Base-by-base conservation (phyloP, 2,888 invertebrate genomes). In the Scaptomyza reducta region DNA sequence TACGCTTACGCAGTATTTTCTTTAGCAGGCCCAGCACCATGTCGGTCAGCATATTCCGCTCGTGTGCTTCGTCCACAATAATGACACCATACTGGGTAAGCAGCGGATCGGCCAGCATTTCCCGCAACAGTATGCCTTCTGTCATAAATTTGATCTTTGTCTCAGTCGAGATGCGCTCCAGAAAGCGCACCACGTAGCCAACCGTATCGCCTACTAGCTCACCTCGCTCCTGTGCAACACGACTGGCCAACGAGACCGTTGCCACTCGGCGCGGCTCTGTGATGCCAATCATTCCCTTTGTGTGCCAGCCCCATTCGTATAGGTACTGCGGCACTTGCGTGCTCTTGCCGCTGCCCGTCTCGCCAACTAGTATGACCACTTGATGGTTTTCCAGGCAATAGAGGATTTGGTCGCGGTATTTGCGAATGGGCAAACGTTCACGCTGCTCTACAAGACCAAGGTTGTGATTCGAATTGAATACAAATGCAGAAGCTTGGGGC, bases 51-150 rank as follows among this genome's bases (percentile, higher is more conserved):
- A 97, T 93, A 0, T 96, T 97, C 44, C 99, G 93, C 91, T 99
- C 99, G 89, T 99, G 99, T 0, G 98, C 98, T 93, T 99, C 98
- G 89, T 99, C 98, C 35, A 99, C 92, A 87, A 99, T 95, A 3
- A 99, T 94, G 1, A 96, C 96, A 44, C 95, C 94, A 90, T 99
- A 99, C 79, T 95, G 95, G 80, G 96, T 95, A 2, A 99, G 93
- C 9, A 99, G 92, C 0, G 99, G 99, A 89, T 99, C 99, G 0
- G 95, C 94, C 93, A 99, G 97, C 94, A 99, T 96, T 93, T 99
- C 99, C 18, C 98, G 93, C 2, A 99, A 93, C 27, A 99, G 91
- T 63, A 99, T 96, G 0, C 99, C 99, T 92, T 99, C 99, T 0
- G 99, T 99, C 95, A 99, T 95, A 87, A 96, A 99, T 92, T 96